These are phyloP conservation scores for Siderastrea siderea DNA, from an alignment of 92 coral and sea anemone genomes.

Conservation along the genomic window DNA sequence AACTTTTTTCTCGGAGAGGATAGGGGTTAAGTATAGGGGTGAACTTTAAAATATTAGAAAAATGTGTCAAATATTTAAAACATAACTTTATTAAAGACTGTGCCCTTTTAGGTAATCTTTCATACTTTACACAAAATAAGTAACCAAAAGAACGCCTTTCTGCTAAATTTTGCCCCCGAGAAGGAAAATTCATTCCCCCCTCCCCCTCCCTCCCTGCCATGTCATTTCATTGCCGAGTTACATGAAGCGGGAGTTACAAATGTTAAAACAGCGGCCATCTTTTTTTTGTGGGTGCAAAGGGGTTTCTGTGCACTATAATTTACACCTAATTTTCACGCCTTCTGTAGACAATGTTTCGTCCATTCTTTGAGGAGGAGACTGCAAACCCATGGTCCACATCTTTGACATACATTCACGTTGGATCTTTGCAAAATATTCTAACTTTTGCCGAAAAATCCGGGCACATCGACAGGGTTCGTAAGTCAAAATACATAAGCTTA, in stretches of 20 bases:
- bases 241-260: slow-evolving; percentile 45
- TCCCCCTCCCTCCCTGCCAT: neutral
- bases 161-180: too few relatives aligned
- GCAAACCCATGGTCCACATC: slow-evolving; percentile 96
- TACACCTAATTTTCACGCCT: neutral
- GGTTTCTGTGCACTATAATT: neutral
- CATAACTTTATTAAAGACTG: too few relatives aligned
- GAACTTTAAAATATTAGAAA: neutral
- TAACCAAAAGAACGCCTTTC: too few relatives aligned
- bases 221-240: neutral
- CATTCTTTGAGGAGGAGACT: slow-evolving; percentile 35
- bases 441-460: slow-evolving; percentile 87
- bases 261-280: neutral
- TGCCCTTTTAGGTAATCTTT: too few relatives aligned
- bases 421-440: slow-evolving; percentile 84
- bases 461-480: slow-evolving; percentile 77
- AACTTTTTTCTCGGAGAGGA: neutral
- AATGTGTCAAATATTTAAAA: too few relatives aligned
- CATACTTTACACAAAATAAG: too few relatives aligned
- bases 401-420: slow-evolving; percentile 85
- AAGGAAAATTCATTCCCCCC: neutral
- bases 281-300: neutral
- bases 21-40: neutral
- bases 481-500: too few relatives aligned
- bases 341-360: slow-evolving; percentile 32